A percentile compares a stretch with the other conserved stretches of the same genome.
These are phyloP conservation scores for Pollenia griseotomentosa DNA, from an alignment of 2,888 invertebrate species.

Conservation along the genomic window DNA sequence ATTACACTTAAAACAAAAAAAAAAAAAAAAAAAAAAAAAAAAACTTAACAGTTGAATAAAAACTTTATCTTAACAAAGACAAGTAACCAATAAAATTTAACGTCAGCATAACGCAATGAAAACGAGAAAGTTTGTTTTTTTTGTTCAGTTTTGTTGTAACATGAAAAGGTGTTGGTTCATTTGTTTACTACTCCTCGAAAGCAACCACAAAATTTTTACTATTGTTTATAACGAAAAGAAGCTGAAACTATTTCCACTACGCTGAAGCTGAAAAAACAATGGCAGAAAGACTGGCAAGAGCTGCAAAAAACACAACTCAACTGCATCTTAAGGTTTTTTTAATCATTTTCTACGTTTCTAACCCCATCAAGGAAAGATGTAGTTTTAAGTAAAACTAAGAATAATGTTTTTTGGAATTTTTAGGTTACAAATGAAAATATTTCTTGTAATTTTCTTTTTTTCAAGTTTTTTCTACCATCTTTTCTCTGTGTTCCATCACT, in stretches of 20 bases:
- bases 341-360: not conserved
- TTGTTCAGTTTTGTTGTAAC: slow-evolving; percentile 20
- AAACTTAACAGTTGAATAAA: slow-evolving; percentile 21
- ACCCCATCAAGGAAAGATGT: not conserved
- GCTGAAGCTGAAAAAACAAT: slow-evolving; percentile 48
- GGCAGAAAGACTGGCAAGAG: not conserved
- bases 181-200: slow-evolving; percentile 30
- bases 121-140: slow-evolving; percentile 35
- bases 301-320: slow-evolving; percentile 24
- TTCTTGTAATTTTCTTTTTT: slow-evolving; percentile 75
- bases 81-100: slow-evolving; percentile 53
- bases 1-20: not conserved
- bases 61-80: slow-evolving; percentile 28
- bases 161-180: slow-evolving; percentile 57
- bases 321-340: slow-evolving; percentile 41
- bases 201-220: slow-evolving; percentile 60
- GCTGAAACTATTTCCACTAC: slow-evolving; percentile 30
- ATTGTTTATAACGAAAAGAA: slow-evolving; percentile 53
- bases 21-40: slow-evolving; percentile 35
- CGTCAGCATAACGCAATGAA: slow-evolving; percentile 55
- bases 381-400: slow-evolving; percentile 63
- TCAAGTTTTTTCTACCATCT: not conserved
- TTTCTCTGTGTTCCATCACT: slow-evolving; percentile 57
- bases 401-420: slow-evolving; percentile 63
- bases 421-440: slow-evolving; percentile 64